Percentiles rank a stretch among this genome's conserved stretches.
phyloP scores from a whole-genome alignment of 1,140 invertebrate genomes.

The Palaemon carinicauda region DNA sequence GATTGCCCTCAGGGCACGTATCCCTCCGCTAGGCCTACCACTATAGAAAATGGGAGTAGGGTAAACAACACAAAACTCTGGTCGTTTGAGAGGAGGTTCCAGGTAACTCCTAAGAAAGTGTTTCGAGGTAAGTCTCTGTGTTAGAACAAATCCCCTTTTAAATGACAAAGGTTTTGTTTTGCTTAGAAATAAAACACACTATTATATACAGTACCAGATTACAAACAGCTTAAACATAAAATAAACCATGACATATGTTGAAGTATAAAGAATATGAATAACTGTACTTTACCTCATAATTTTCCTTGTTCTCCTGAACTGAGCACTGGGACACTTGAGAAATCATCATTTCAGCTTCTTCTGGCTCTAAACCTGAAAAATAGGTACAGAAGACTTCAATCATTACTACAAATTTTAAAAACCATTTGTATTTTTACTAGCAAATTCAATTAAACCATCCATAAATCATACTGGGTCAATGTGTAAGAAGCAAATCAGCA shows the following conservation, averaged over 20 bases:
- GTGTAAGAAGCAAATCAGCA: not conserved
- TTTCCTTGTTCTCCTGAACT: constrained; percentile 46
- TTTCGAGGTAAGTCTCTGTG: no score
- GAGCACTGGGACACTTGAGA: constrained; percentile 36
- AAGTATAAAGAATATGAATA: not conserved
- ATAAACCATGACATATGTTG: not conserved
- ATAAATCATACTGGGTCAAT: not conserved
- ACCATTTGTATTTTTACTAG: not conserved
- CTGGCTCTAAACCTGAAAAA: constrained; percentile 30
- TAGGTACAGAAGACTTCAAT: not conserved
- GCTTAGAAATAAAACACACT: no score
- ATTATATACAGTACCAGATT: not conserved
- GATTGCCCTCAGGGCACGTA: no score
- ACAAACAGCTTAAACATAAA: not conserved
- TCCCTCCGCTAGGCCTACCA: no score
- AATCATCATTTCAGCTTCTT: constrained; percentile 51
- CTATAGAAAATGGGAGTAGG: no score
- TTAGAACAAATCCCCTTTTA: no score
- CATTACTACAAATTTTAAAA: no score
- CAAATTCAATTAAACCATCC: not conserved
- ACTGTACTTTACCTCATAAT: constrained; percentile 37
- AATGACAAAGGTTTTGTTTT: no score
- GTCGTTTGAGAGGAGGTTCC: no score
- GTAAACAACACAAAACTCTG: no score
- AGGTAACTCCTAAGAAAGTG: no score